Evolutionary conservation across 2,888 invertebrate genomes (phyloP).

Genomic region (Caenorhabditis auriculariae): DNA sequence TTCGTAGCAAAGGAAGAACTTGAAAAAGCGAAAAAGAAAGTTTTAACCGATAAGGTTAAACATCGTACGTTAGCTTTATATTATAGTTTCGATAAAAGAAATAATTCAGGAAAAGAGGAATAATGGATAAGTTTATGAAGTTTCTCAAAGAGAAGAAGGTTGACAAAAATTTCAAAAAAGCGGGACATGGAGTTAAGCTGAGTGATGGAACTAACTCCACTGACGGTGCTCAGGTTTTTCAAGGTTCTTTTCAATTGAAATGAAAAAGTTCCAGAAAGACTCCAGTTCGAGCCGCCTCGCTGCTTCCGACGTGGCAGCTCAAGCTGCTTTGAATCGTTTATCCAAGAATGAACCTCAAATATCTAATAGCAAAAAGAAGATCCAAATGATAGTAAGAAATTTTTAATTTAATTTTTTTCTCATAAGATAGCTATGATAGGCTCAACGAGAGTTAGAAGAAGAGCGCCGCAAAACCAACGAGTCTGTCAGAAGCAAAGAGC

Average conservation of each 20-base stretch:
- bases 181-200: slow-evolving; percentile 43
- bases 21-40: slow-evolving; percentile 16
- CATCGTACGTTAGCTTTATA: neutral
- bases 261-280: neutral
- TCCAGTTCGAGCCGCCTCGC: slow-evolving; percentile 7
- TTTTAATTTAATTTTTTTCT: neutral
- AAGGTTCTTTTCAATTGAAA: neutral
- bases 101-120: slow-evolving; percentile 12
- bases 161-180: slow-evolving; percentile 48
- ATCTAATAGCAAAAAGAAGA: slow-evolving; percentile 29
- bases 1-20: slow-evolving; percentile 26
- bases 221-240: slow-evolving; percentile 16
- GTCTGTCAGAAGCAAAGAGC: too few species aligned
- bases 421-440: slow-evolving; percentile 10
- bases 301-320: slow-evolving; percentile 36
- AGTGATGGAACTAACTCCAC: slow-evolving; percentile 8
- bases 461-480: slow-evolving; percentile 24
- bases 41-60: neutral
- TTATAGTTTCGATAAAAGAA: slow-evolving; percentile 22
- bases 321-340: slow-evolving; percentile 36
- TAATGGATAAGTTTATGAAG: slow-evolving; percentile 49
- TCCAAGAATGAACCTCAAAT: slow-evolving; percentile 22
- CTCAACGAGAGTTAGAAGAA: slow-evolving; percentile 45
- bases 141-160: slow-evolving; percentile 49
- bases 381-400: slow-evolving; percentile 33